Evolutionary conservation across 2,797 vertebrate genomes (phyloP).

Genomic region (Forpus xanthops): DNA sequence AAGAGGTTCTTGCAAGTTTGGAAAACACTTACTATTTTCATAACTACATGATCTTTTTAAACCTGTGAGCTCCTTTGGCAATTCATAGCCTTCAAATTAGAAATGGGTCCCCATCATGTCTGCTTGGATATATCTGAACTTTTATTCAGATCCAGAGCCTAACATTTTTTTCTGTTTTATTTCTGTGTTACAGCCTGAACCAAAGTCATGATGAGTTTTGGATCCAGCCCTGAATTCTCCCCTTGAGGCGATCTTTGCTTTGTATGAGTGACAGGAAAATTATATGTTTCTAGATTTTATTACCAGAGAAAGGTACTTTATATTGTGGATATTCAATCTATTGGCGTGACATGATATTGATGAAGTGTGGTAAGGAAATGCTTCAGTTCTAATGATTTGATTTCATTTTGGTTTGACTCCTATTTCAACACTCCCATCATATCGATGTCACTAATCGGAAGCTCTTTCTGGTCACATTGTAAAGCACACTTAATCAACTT

Average conservation of each 20-base stretch:
- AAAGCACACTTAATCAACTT: constrained; percentile 62
- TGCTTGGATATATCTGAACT: background rate
- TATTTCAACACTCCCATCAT: constrained; percentile 7
- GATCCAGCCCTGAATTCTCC: background rate
- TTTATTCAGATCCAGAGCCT: background rate
- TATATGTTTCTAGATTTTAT: background rate
- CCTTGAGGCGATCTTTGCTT: constrained; percentile 3
- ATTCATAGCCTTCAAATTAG: background rate
- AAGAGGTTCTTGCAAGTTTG: background rate
- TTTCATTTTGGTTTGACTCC: constrained; percentile 32
- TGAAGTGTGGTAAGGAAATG: constrained; percentile 13
- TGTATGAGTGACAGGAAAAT: background rate
- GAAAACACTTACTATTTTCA: background rate
- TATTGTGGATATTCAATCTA: background rate
- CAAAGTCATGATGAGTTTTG: background rate
- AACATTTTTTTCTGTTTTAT: constrained; percentile 5
- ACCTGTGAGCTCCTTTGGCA: background rate
- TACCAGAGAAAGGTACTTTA: background rate
- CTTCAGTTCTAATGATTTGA: constrained; percentile 14
- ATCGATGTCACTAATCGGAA: constrained; percentile 51
- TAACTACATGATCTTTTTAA: background rate
- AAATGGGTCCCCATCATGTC: background rate
- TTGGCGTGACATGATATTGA: background rate
- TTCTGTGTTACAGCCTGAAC: background rate
- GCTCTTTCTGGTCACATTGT: constrained; percentile 44